These are phyloP conservation scores for Eucidaris tribuloides DNA, from an alignment of 35 echinoderm and acorn worm genomes.

Conservation along the genomic window DNA sequence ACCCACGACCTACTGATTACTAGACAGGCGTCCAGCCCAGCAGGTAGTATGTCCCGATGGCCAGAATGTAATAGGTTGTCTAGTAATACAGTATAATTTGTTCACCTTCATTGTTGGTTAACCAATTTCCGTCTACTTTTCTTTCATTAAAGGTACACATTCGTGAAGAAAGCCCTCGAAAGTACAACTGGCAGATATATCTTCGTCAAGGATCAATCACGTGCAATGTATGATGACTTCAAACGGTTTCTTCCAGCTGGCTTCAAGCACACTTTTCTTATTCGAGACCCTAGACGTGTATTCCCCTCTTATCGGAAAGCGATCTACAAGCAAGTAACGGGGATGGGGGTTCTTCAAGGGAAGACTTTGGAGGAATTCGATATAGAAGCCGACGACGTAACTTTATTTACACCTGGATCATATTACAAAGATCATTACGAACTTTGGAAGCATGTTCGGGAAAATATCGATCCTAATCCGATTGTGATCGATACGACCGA, in stretches of 20 bases:
- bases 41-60: too few relatives aligned
- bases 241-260: background rate
- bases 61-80: too few relatives aligned
- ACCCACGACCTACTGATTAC: too few relatives aligned
- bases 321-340: background rate
- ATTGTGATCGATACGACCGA: conserved; percentile 21
- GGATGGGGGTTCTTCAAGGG: background rate
- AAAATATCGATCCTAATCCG: conserved; percentile 17
- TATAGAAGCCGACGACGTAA: background rate
- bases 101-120: too few relatives aligned
- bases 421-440: background rate
- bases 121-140: too few relatives aligned
- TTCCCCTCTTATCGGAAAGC: conserved; percentile 16
- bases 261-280: conserved; percentile 8
- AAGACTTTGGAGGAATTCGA: background rate
- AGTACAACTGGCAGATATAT: background rate
- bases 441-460: background rate
- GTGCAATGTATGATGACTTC: background rate
- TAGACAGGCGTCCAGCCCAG: too few relatives aligned
- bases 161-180: background rate
- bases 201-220: conserved; percentile 18
- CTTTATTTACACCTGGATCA: background rate
- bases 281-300: background rate
- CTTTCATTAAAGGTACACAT: background rate
- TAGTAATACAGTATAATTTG: too few relatives aligned